A percentile compares a stretch with the other conserved stretches of the same genome.
Evolutionary conservation across 2,113 vertebrate species (phyloP).

Genomic region (Struthidea cinerea): DNA sequence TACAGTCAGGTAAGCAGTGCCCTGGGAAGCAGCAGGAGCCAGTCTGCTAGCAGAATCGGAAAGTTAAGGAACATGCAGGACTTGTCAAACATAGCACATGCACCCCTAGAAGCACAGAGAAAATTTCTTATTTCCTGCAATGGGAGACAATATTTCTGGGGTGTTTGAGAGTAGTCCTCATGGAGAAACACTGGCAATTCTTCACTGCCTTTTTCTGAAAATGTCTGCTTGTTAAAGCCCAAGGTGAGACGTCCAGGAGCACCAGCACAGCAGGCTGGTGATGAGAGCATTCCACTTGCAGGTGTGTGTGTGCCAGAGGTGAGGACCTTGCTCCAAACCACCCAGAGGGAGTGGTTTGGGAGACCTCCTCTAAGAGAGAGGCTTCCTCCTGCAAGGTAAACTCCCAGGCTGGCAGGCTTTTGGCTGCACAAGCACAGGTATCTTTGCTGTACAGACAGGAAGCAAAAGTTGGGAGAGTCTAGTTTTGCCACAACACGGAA

Average conservation of each 20-base stretch:
- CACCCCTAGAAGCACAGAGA: not conserved
- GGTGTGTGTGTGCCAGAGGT: accelerated
- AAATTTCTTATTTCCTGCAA: not conserved
- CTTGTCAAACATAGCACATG: not conserved
- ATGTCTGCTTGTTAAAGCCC: not conserved
- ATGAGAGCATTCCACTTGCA: not conserved
- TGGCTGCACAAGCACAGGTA: not conserved
- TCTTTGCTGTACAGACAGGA: not conserved
- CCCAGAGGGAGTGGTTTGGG: not conserved
- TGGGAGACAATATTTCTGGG: not conserved
- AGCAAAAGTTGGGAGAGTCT: accelerated
- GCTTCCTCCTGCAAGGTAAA: not conserved
- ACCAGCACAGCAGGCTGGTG: not conserved
- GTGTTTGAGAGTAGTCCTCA: not conserved
- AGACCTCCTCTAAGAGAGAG: not conserved
- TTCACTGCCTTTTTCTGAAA: not conserved
- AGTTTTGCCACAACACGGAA: not conserved
- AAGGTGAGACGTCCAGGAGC: not conserved
- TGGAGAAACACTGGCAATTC: not conserved
- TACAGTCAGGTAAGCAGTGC: not conserved
- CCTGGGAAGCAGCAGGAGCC: not conserved
- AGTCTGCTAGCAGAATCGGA: not conserved
- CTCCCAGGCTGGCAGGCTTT: not conserved
- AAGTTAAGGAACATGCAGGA: not conserved
- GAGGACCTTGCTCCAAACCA: not conserved